These are phyloP conservation scores for Amitus sp. DNA, from an alignment of 2,888 invertebrate genomes.

Conservation along the genomic window DNA sequence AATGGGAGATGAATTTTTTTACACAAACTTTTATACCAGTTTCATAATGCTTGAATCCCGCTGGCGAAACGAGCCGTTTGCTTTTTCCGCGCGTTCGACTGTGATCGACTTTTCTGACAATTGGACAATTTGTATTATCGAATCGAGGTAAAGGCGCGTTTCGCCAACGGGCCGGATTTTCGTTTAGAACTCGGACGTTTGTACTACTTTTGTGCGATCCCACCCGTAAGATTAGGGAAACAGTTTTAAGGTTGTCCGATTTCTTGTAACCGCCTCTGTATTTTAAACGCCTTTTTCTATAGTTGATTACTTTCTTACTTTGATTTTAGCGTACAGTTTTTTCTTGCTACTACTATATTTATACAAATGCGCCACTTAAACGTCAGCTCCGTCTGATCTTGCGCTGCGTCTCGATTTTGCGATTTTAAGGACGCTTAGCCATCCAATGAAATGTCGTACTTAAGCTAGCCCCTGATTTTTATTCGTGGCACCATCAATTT, in stretches of 20 bases:
- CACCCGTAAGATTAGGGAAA: conserved; percentile 54
- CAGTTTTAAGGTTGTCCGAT: conserved; percentile 45
- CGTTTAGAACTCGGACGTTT: conserved; percentile 34
- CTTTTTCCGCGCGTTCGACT: too few species aligned
- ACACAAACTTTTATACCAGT: conserved; percentile 31
- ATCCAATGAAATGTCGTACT: conserved; percentile 44
- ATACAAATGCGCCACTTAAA: conserved; percentile 32
- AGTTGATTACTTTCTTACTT: conserved; percentile 56
- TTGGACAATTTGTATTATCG: conserved; percentile 6
- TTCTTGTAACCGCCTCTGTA: conserved; percentile 61
- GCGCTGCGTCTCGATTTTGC: conserved; percentile 20
- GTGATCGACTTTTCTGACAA: not conserved
- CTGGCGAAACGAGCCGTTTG: too few species aligned
- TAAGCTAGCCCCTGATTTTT: conserved; percentile 37
- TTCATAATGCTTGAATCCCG: too few species aligned
- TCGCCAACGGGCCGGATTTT: too few species aligned
- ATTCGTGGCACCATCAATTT: not conserved
- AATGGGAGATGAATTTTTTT: conserved; percentile 38
- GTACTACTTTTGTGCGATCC: conserved; percentile 44
- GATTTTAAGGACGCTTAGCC: conserved; percentile 2
- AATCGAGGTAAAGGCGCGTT: too few species aligned
- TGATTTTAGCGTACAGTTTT: conserved; percentile 55
- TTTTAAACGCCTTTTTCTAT: conserved; percentile 59
- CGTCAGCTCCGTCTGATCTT: conserved; percentile 7
- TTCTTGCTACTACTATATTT: conserved; percentile 58